Evolutionary conservation across 2,888 invertebrate genomes (phyloP).

Genomic region (Coelinius sp.): DNA sequence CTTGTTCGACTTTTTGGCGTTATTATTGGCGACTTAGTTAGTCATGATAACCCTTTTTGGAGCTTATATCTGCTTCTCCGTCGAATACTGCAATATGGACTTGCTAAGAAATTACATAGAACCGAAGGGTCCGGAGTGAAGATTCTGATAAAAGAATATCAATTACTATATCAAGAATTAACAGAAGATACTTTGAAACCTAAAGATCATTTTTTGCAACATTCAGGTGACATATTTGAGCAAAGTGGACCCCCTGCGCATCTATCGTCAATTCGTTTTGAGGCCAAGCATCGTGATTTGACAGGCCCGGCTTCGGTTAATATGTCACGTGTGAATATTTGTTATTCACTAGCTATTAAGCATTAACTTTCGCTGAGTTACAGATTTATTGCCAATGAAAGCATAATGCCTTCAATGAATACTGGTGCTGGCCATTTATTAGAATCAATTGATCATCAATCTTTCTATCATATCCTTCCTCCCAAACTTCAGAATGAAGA

Average conservation of each 20-base stretch:
- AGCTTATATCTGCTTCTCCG: conserved; percentile 4
- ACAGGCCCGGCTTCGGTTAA: background rate
- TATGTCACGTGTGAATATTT: conserved; percentile 1
- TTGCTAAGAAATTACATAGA: background rate
- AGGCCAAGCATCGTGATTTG: background rate
- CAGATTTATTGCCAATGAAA: background rate
- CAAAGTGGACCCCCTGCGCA: background rate
- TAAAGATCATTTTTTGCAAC: background rate
- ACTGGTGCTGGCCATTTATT: background rate
- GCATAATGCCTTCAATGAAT: background rate
- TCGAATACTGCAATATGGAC: background rate
- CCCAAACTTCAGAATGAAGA: background rate
- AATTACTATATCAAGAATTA: background rate
- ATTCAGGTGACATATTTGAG: background rate
- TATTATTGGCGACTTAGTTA: conserved; percentile 46
- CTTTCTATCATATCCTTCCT: background rate
- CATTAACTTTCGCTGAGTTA: background rate
- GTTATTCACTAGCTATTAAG: background rate
- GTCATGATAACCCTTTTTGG: conserved; percentile 27
- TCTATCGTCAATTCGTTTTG: background rate
- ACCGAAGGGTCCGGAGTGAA: background rate
- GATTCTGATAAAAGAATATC: background rate
- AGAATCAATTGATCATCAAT: background rate
- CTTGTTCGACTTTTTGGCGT: conserved; percentile 43
- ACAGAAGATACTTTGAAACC: conserved; percentile 8